Conservation (phyloP, 2,888 invertebrate species). For the Ophonus ardosiacus region DNA sequence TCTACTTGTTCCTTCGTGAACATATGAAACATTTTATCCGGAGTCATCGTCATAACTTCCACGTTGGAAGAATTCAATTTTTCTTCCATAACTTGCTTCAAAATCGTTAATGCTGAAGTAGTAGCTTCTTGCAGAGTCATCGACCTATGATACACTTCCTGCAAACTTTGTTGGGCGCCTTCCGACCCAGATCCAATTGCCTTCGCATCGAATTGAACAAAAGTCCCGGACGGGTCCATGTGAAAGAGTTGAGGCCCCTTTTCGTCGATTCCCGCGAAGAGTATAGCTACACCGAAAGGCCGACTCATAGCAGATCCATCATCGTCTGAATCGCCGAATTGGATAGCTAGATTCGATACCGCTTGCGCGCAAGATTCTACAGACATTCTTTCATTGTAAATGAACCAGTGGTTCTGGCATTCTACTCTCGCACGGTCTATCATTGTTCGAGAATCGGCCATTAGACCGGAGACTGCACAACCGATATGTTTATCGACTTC, state of each 20-base stretch:
- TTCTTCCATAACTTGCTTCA: slow-evolving; percentile 99
- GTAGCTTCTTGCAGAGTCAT: slow-evolving; percentile 97
- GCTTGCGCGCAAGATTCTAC: slow-evolving; percentile 99
- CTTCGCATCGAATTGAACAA: slow-evolving; percentile 98
- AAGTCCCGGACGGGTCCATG: slow-evolving; percentile 99
- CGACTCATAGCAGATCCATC: slow-evolving; percentile 97
- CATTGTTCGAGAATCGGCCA: slow-evolving; percentile 93
- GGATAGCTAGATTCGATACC: slow-evolving; percentile 98
- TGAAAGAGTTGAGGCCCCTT: slow-evolving; percentile 97
- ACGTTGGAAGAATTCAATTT: slow-evolving; percentile 98
- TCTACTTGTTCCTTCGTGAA: slow-evolving; percentile 93
- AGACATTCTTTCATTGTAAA: slow-evolving; percentile 96
- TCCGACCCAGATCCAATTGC: slow-evolving; percentile 99
- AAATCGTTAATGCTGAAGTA: slow-evolving; percentile 92
- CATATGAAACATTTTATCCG: slow-evolving; percentile 91
- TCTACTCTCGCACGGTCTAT: slow-evolving; percentile 91
- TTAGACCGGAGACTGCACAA: slow-evolving; percentile 97
- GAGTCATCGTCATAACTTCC: slow-evolving; percentile 97
- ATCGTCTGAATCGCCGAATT: slow-evolving; percentile 98
- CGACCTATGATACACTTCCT: slow-evolving; percentile 87
- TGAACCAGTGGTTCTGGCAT: slow-evolving; percentile 99
- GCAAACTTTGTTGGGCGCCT: slow-evolving; percentile 96
- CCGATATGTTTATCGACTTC: slow-evolving; percentile 99
- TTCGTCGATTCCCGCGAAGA: slow-evolving; percentile 97
- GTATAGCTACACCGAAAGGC: slow-evolving; percentile 98